Evolutionary conservation across 2,113 vertebrate species (phyloP), one percentile per base, ranked within the genome.

Genomic region (Neodontobutis hainanensis): DNA sequence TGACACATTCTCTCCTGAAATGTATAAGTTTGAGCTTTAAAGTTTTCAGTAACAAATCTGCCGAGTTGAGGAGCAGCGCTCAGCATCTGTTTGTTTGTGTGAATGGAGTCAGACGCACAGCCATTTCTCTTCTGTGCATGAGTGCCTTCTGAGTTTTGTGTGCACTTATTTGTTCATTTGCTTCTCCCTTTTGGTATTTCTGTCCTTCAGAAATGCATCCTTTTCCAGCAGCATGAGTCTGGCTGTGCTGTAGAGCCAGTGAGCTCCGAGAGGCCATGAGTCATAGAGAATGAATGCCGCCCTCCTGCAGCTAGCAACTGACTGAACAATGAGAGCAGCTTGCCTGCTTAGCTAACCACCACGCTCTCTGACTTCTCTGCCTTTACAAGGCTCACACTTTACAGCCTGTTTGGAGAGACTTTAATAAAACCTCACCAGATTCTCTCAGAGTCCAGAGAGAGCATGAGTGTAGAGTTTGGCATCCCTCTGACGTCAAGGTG

Each of bases 321-420:
- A 82, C 75, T 73, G 60, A 84, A 84, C 83, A 86, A 73, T 71
- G 79, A 66, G 64, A 66, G 67, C 78, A 65, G 78, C 69, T 52
- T 78, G 53, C 56, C 19, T 52, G 64, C 76, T 75, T 53, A 64
- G 73, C 72, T 63, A 67, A 80, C 72, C 73, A 45, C 69, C 78
- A 64, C 48, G 47, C 83, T 84, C 70, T 70, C 59, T 65, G 78
- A 72, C 81, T 84, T 58, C 70, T 56, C 69, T 57, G 79, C 58
- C 81, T 81, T 78, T 77, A 81, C 77, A 66, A 82, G 76, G 70
- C 75, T 70, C 46, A 57, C 65, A 19, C 76, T 85, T 77, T 65
- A 73, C n/a, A 32, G 61, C 60, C 46, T 16, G 38, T 49, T 79
- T 60, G 65, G 62, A 58, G 63, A 73, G 57, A 65, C 79, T 64